Evolutionary conservation across 2,797 vertebrate genomes (phyloP).

Genomic region (Sebastes iracundus): DNA sequence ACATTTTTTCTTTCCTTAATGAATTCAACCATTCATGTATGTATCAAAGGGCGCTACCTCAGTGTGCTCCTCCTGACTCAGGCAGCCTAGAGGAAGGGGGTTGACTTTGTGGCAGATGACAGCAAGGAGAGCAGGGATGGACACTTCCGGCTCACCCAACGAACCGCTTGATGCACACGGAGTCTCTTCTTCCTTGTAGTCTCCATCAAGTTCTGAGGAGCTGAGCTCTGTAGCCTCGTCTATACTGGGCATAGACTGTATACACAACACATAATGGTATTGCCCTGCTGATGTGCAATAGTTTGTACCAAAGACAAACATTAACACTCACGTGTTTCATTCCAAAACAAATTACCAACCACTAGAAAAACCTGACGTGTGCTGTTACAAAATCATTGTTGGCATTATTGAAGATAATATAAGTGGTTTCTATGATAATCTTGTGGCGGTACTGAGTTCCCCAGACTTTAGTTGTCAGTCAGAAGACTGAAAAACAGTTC

Average conservation of each 20-base stretch:
- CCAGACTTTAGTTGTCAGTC: too few relatives aligned
- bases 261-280: background rate
- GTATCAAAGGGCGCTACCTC: constrained; percentile 68
- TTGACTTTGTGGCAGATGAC: constrained; percentile 80
- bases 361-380: background rate
- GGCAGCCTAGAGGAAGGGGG: constrained; percentile 61
- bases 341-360: background rate
- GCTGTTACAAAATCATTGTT: background rate
- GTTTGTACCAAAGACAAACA: background rate
- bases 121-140: constrained; percentile 82
- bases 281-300: background rate
- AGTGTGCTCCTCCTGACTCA: constrained; percentile 65
- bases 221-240: constrained; percentile 49
- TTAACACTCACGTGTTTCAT: background rate
- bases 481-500: too few relatives aligned
- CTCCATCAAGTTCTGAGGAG: constrained; percentile 22
- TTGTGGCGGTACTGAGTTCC: too few relatives aligned
- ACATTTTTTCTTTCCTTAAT: background rate
- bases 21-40: background rate
- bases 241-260: constrained; percentile 75
- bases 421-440: background rate
- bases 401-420: background rate
- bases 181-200: constrained; percentile 31
- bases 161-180: constrained; percentile 16
- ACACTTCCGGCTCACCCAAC: constrained; percentile 75